Base-by-base conservation (phyloP, 1,140 invertebrate genomes). In the Protaetia brevitarsis region DNA sequence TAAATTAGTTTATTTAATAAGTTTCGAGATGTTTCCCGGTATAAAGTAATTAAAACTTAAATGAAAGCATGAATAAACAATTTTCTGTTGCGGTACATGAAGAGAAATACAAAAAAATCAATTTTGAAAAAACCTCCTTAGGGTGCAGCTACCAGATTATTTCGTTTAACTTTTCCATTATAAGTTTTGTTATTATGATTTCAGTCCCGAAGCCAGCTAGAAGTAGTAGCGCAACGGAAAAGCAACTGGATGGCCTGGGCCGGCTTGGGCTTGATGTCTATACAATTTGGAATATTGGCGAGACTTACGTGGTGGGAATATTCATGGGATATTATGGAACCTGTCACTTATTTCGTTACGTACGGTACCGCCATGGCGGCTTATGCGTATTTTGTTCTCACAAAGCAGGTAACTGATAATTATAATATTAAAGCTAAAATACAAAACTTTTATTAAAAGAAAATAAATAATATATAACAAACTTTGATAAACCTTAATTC, bases 271-370 rank as follows among this genome's bases (percentile, higher is more conserved):
- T 79, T 96, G 16, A 99, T 99, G 96, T 95, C 94, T 0, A 86
- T 97, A 11, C 97, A 99, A 82, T 98, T 98, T 80, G 97, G 97
- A 21, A 89, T 97, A 21, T 83, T 99, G 51, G 96, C 96, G 1
- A 85, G 97, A 59, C 84, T 99, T 0, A 99, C 97, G 2, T 99
- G 96, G 96, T 99, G 95, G 93, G 97, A 99, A 82, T 99, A 99
- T 81, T 97, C 95, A 0, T 99, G 96, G 96, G 97, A 99, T 81
- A 99, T 99, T 75, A 99, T 99, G 95, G 97, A 99, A 80, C 98
- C 98, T 1, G 94, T 99, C 64, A 99, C 97, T 2, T 99, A 99
- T 81, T 99, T 99, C 79, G 95, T 99, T 28, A 99, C 97, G 1
- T 99, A 99, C 78, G 95, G 94, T 26, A 98, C 96, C 11, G 92